Base-by-base conservation (phyloP, 1,140 invertebrate species). In the Ganaspis sp. region DNA sequence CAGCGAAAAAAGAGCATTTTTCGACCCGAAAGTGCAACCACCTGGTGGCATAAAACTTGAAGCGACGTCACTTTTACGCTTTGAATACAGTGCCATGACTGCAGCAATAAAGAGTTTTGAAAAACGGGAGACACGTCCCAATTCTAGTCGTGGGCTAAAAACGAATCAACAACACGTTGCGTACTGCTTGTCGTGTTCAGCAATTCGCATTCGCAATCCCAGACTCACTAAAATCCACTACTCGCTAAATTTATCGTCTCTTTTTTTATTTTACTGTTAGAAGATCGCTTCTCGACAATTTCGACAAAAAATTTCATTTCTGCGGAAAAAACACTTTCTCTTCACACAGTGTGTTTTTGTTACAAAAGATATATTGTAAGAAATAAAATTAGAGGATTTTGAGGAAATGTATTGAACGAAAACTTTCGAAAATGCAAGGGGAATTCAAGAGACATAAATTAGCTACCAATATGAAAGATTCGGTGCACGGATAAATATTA, bases 401-500 rank as follows among this genome's bases (percentile, higher is more conserved):
- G 21, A 29, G 49, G 54, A 12, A 53, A 42, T 29, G 23, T 15
- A 23, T 17, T 72, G 23, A 15, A 15, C 3, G 42, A 19, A 17
- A 42, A 17, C 23, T 72, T 42, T 26, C 42, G 71, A 17, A 17
- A 9, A 11, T n/a, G 23, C 15, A 42, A 23, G 69, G 42, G 54
- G 21, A 64, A 72, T 70, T 77, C 76, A 64, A 76, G 78, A 69
- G 70, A 84, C 86, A 79, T 81, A 83, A 87, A 87, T 87, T 88
- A 87, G 76, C 74, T 12, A 75, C 69, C 64, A 83, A 83, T 79
- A 75, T 81, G 77, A 79, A 53, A 29, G 69, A 29, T 45, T 58
- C 58, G 72, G 75, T 82, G 72, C 70, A 78, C 74, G 77, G 70
- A 81, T 86, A 89, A 89, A 89, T 86, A 86, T 86, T 86, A 81